phyloP scores from a whole-genome alignment of 2,797 vertebrate species.

The Tachyglossus aculeatus region DNA sequence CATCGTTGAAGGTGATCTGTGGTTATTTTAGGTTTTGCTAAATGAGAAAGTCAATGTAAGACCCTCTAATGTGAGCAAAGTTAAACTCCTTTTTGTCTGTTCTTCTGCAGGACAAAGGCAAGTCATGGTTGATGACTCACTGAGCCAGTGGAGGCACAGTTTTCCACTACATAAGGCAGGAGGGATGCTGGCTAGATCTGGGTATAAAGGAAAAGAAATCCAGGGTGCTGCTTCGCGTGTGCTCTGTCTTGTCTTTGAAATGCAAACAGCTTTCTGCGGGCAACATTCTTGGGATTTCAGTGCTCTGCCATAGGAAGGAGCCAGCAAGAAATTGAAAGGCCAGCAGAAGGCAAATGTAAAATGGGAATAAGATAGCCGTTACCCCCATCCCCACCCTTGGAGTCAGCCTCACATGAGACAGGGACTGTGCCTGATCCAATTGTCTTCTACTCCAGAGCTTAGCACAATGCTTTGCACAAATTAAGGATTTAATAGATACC shows the following conservation, averaged over 20 bases:
- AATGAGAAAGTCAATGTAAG: too few relatives aligned
- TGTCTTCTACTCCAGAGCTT: too few relatives aligned
- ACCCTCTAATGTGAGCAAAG: background rate
- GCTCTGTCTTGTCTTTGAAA: conserved; percentile 5
- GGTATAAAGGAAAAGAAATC: background rate
- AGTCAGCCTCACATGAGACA: too few relatives aligned
- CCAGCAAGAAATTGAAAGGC: background rate
- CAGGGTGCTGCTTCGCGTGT: background rate
- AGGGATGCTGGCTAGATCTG: conserved; percentile 2
- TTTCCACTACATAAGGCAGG: background rate
- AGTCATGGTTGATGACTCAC: background rate
- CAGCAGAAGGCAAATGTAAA: conserved; percentile 5
- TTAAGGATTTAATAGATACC: too few relatives aligned
- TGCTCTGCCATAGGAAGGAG: background rate
- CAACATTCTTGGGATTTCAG: background rate
- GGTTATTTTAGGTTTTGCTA: too few relatives aligned
- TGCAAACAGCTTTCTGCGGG: conserved; percentile 12
- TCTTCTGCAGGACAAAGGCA: too few relatives aligned
- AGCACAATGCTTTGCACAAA: too few relatives aligned
- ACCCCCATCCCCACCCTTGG: too few relatives aligned
- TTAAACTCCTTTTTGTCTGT: conserved; percentile 15
- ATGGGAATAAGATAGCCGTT: too few relatives aligned
- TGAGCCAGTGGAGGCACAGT: background rate
- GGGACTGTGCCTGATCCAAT: too few relatives aligned
- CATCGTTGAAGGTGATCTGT: too few relatives aligned